Conservation (phyloP, 2,113 vertebrate species). For the Glaucomys volans region DNA sequence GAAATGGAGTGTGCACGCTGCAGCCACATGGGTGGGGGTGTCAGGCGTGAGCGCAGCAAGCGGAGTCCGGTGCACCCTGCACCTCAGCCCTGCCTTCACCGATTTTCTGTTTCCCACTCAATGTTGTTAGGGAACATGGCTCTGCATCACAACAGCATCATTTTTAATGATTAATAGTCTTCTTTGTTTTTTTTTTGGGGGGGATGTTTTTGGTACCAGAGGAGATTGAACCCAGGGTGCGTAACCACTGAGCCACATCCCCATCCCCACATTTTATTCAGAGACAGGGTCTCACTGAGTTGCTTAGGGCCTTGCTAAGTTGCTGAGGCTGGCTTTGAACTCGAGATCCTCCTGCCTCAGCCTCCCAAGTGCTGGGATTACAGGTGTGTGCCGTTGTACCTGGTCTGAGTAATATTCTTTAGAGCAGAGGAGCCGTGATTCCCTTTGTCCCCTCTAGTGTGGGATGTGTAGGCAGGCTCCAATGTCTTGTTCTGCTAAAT, state of each 20-base stretch:
- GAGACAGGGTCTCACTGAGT: no score
- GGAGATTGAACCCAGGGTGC: no score
- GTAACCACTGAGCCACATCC: no score
- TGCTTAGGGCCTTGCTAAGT: no score
- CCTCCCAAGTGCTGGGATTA: no score
- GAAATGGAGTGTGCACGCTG: neutral
- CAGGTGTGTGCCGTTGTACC: no score
- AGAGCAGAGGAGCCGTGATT: neutral
- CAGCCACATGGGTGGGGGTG: accelerated
- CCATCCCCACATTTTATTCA: no score
- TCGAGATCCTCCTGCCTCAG: no score
- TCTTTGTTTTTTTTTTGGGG: no score
- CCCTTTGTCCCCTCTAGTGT: neutral
- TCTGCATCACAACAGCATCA: accelerated
- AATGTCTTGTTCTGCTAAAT: neutral
- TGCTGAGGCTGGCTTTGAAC: no score
- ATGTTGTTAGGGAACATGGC: neutral
- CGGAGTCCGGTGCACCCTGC: neutral
- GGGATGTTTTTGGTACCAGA: no score
- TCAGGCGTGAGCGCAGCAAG: neutral
- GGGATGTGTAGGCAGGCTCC: neutral
- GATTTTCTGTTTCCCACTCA: neutral
- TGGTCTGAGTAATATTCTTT: neutral
- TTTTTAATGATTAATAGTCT: neutral
- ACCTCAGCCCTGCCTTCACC: neutral